Evolutionary conservation across 2,113 vertebrate genomes (phyloP), one percentile per base, ranked within the genome.

Genomic region (Chamaea fasciata): DNA sequence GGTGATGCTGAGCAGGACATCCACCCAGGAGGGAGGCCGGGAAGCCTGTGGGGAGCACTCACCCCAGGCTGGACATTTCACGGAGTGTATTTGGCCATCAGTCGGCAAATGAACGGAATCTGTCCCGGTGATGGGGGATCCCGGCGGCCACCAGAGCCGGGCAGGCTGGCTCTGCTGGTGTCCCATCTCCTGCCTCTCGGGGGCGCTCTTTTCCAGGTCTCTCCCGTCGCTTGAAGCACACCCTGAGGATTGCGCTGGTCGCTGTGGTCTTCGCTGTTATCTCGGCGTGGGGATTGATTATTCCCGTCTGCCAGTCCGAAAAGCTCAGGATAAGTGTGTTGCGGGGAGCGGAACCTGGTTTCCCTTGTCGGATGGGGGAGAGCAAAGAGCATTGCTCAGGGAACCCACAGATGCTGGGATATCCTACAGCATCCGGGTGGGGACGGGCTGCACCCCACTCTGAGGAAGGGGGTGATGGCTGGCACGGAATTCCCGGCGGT

Each of bases 251-350:
- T 1, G 59, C 59, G 0, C 89, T 93, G 63, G 92, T 93, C 1
- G 86, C 95, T 1, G 83, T 88, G 55, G 86, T 92, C 71, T 89
- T 97, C 1, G 86, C 94, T 39, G 79, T 17, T 1, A 3, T 95
- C 76, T 88, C 96, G 0, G 90, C 37, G 0, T 88, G 94, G 82
- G 95, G 96, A 16, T 59, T 97, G 5, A 62, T 97, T 50, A 70
- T 96, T 65, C 96, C 96, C 0, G 56, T 93, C 50, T 97, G 95
- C 86, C 96, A 97, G 86, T 96, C 96, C 1, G 67, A 95, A 18
- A 97, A 95, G 50, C 95, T 95, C 7, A 31, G 95, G 19, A 96
- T 97, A 50, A 88, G 96, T 97, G 86, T 96, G 96, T 49, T 10
- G 50, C 10, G 50, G 57, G 35, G 23, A 64, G 50, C 5, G 0